These are phyloP conservation scores for Otolemur crassicaudatus DNA, from an alignment of 2,797 vertebrate species.

Conservation along the genomic window DNA sequence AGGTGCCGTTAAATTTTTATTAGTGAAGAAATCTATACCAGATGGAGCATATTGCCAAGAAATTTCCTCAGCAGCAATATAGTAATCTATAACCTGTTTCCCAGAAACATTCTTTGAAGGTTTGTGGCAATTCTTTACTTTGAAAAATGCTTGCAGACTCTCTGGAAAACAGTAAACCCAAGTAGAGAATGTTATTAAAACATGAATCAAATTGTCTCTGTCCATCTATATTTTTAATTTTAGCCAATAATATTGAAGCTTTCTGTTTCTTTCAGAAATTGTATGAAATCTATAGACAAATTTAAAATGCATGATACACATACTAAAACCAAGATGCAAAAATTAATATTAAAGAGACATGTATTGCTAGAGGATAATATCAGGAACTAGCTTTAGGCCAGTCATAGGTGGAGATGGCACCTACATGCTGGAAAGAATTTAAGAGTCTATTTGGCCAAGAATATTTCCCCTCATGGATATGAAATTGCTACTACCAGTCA, in stretches of 20 bases:
- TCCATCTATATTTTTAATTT: not conserved
- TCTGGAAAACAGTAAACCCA: conserved; percentile 85
- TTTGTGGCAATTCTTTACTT: conserved; percentile 91
- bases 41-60: conserved; percentile 95
- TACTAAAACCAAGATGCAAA: not conserved
- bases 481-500: not conserved
- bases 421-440: not conserved
- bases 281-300: not conserved
- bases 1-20: conserved; percentile 79
- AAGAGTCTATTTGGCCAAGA: conserved; percentile 7
- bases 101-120: conserved; percentile 75
- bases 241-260: not conserved
- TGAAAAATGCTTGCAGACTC: conserved; percentile 94
- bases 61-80: conserved; percentile 94
- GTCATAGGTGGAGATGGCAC: not conserved
- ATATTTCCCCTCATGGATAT: not conserved
- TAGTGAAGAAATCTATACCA: conserved; percentile 87
- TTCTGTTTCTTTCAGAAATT: conserved; percentile 17
- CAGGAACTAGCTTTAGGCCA: not conserved
- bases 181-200: not conserved
- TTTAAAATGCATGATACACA: not conserved
- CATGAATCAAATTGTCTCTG: not conserved
- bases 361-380: not conserved
- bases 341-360: not conserved
- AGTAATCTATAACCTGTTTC: conserved; percentile 87